Conservation (phyloP, 2,113 vertebrate genomes). For the Perca fluviatilis region DNA sequence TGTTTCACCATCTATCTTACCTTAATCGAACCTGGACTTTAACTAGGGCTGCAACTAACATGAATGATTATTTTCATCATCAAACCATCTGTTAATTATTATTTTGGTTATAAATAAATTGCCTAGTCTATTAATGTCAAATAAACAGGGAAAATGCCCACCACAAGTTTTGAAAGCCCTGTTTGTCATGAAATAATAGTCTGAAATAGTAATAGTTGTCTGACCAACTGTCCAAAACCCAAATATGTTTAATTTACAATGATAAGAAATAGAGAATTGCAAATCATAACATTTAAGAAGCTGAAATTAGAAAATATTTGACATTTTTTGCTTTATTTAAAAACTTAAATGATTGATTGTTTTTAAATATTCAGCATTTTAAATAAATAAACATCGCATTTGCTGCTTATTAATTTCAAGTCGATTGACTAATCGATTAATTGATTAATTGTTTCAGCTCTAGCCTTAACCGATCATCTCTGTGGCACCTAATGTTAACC, state of each 20-base stretch:
- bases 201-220: not conserved
- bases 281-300: not conserved
- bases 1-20: not conserved
- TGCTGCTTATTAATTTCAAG: not conserved
- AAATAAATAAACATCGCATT: too few relatives aligned
- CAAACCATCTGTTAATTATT: not conserved
- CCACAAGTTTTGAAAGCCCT: not conserved
- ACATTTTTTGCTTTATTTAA: not conserved
- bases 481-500: not conserved
- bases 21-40: not conserved
- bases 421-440: not conserved
- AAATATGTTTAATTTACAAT: not conserved
- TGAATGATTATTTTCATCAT: too few relatives aligned
- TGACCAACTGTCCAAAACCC: not conserved
- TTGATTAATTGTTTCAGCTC: not conserved
- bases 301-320: not conserved
- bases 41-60: not conserved
- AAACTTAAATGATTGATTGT: not conserved
- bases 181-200: not conserved
- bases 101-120: not conserved
- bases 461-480: not conserved
- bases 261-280: not conserved
- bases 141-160: not conserved
- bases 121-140: not conserved
- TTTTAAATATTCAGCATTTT: not conserved